Percentiles rank a stretch among this genome's conserved stretches.
These are phyloP conservation scores for Epistrophe grossulariae DNA, from an alignment of 2,888 invertebrate species.

Conservation along the genomic window DNA sequence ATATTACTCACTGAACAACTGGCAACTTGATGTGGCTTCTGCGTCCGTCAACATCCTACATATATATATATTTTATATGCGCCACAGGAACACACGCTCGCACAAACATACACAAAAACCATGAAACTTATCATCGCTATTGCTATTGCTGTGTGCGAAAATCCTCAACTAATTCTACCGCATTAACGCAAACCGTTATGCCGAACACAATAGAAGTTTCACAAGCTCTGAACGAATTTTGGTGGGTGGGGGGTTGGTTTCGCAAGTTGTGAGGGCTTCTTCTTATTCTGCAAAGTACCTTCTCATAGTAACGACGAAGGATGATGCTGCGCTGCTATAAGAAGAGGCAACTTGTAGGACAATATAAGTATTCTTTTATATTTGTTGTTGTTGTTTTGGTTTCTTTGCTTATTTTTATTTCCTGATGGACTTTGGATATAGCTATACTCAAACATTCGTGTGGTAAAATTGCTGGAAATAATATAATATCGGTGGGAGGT, in stretches of 20 bases:
- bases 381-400: slow-evolving; percentile 8
- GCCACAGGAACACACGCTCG: slow-evolving; percentile 24
- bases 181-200: slow-evolving; percentile 66
- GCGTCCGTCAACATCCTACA: slow-evolving; percentile 42
- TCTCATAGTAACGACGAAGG: slow-evolving; percentile 54
- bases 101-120: slow-evolving; percentile 50
- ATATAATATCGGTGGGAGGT: slow-evolving; percentile 1
- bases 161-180: slow-evolving; percentile 71
- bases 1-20: slow-evolving; percentile 71
- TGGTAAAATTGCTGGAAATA: slow-evolving; percentile 10
- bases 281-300: slow-evolving; percentile 27
- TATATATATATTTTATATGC: slow-evolving; percentile 28
- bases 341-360: slow-evolving; percentile 61
- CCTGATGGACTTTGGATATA: neutral
- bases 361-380: slow-evolving; percentile 35
- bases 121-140: slow-evolving; percentile 54
- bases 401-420: slow-evolving; percentile 9
- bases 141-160: slow-evolving; percentile 67
- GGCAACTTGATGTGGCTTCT: slow-evolving; percentile 61
- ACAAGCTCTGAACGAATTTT: slow-evolving; percentile 24
- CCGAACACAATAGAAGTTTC: slow-evolving; percentile 37
- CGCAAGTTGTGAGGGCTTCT: neutral
- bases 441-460: neutral
- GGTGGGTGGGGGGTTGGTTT: neutral
- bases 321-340: slow-evolving; percentile 11